Conservation (phyloP, 2,888 invertebrate genomes). For the Troides aeacus region DNA sequence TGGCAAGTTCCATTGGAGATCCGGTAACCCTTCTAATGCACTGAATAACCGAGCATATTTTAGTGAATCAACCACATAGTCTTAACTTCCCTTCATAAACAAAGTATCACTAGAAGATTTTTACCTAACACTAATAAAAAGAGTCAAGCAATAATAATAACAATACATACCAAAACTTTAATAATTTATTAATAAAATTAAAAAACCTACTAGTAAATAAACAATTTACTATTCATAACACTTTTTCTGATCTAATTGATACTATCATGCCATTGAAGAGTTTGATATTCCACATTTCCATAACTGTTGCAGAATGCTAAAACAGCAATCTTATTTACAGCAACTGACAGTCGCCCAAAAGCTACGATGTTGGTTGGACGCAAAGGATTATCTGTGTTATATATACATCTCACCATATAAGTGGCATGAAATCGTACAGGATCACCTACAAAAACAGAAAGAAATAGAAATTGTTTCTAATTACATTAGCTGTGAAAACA, state of each 20-base stretch:
- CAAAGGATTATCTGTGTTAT: slow-evolving; percentile 62
- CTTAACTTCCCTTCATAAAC: too few species aligned
- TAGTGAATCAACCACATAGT: too few species aligned
- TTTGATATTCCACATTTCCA: slow-evolving; percentile 75
- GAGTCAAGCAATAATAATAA: too few species aligned
- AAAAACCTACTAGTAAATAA: background rate
- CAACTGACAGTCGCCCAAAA: slow-evolving; percentile 86
- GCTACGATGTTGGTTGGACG: slow-evolving; percentile 81
- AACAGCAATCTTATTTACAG: slow-evolving; percentile 88
- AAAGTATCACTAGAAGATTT: too few species aligned
- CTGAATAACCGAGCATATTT: too few species aligned
- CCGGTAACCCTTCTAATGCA: too few species aligned
- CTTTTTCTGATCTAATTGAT: slow-evolving; percentile 36
- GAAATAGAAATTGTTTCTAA: too few species aligned
- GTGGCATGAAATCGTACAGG: slow-evolving; percentile 89
- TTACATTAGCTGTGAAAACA: too few species aligned
- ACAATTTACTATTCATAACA: slow-evolving; percentile 3
- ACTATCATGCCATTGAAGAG: slow-evolving; percentile 80
- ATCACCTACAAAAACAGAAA: slow-evolving; percentile 82
- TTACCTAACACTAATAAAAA: too few species aligned
- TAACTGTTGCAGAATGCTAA: slow-evolving; percentile 79
- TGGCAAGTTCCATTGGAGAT: too few species aligned
- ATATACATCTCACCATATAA: slow-evolving; percentile 86
- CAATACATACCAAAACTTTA: too few species aligned
- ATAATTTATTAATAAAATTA: too few species aligned